A percentile compares a stretch with the other conserved stretches of the same genome.
Conservation (phyloP, 1,140 invertebrate species). For the Diploscapter pachys region DNA sequence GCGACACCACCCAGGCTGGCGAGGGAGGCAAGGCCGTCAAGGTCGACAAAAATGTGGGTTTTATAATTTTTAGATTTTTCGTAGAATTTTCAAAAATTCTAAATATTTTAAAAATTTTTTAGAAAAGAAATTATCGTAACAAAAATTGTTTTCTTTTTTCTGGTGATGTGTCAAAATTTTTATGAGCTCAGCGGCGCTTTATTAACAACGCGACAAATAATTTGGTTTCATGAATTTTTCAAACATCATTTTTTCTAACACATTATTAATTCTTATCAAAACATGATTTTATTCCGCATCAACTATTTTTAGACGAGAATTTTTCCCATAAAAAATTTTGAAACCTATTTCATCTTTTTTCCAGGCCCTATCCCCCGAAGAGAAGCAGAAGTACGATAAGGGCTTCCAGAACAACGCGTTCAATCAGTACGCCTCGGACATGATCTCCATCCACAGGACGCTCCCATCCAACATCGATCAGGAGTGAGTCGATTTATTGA, state of each 20-base stretch:
- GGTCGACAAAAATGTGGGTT: slow-evolving; percentile 50
- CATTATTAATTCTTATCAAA: no score
- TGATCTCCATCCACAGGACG: slow-evolving; percentile 88
- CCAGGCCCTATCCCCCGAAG: slow-evolving; percentile 70
- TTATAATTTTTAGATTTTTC: neutral
- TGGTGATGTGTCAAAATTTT: neutral
- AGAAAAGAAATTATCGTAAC: neutral
- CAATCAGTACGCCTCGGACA: slow-evolving; percentile 95
- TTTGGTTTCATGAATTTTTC: no score
- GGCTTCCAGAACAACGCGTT: slow-evolving; percentile 97
- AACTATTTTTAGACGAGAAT: no score
- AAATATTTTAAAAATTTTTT: slow-evolving; percentile 12
- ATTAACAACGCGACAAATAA: no score
- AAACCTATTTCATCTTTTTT: neutral
- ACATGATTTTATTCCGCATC: no score
- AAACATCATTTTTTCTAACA: neutral
- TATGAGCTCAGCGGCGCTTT: neutral
- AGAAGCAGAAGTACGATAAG: slow-evolving; percentile 81
- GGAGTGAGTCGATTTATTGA: slow-evolving; percentile 71
- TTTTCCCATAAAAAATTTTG: no score
- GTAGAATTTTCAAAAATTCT: slow-evolving; percentile 2
- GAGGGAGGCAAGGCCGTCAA: slow-evolving; percentile 56
- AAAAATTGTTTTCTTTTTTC: no score
- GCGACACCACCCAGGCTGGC: slow-evolving; percentile 52
- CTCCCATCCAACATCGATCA: slow-evolving; percentile 88